Evolutionary conservation across 2,797 vertebrate genomes (phyloP).

Genomic region (Platyrinchus mystaceus): DNA sequence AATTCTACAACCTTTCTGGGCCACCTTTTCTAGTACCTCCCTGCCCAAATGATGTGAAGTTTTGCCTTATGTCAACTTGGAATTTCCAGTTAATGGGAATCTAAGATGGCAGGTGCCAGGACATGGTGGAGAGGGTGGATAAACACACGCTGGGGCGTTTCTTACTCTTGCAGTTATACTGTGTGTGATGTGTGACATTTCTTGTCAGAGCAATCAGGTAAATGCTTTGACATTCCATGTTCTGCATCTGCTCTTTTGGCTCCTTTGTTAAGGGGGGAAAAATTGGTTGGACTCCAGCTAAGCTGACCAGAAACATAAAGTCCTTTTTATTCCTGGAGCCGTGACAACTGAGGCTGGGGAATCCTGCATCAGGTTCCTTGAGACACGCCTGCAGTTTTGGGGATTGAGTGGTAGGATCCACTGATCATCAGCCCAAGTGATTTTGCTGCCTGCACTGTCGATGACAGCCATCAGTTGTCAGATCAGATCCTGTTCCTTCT

Average conservation of each 20-base stretch:
- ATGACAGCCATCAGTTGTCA: neutral
- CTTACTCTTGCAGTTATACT: neutral
- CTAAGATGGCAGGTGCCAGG: neutral
- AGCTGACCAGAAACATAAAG: neutral
- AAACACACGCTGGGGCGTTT: neutral
- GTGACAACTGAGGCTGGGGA: accelerated
- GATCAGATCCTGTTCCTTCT: neutral
- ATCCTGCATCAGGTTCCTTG: neutral
- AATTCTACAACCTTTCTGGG: neutral
- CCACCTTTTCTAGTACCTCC: neutral
- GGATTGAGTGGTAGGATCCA: neutral
- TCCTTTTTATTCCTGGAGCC: neutral
- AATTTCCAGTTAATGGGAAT: neutral
- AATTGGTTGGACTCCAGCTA: neutral
- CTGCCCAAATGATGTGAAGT: neutral
- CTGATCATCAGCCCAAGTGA: neutral
- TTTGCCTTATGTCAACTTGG: neutral
- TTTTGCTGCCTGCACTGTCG: neutral
- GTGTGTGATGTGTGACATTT: neutral
- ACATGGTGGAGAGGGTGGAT: accelerated
- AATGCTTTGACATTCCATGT: neutral
- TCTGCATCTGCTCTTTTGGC: slow-evolving; percentile 1
- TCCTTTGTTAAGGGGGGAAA: neutral
- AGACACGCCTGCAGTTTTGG: neutral
- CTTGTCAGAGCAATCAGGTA: neutral